Conservation (phyloP, 2,113 vertebrate species). For the Steatornis caripensis region DNA sequence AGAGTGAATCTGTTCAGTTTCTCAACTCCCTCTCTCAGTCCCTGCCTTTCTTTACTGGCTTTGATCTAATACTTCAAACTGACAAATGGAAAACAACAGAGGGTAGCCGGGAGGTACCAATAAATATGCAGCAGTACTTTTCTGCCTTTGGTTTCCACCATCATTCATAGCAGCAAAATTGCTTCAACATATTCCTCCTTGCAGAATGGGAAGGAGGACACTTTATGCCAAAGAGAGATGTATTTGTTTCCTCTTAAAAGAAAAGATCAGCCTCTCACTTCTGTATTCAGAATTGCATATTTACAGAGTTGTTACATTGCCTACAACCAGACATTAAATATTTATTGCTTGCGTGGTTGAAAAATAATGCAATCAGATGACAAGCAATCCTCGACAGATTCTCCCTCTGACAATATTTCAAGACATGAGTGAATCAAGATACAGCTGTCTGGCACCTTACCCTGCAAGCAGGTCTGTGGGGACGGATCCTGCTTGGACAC, state of each 20-base stretch:
- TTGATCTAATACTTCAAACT: background rate
- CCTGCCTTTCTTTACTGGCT: background rate
- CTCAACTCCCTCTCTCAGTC: background rate
- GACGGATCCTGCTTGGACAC: background rate
- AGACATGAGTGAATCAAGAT: background rate
- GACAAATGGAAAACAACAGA: conserved; percentile 4
- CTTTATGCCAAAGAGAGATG: background rate
- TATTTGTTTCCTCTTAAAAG: conserved; percentile 25
- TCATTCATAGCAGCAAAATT: conserved; percentile 1
- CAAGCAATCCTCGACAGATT: conserved; percentile 19
- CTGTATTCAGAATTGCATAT: background rate
- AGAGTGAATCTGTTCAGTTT: background rate
- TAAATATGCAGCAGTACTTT: conserved; percentile 39
- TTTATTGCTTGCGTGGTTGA: conserved; percentile 43
- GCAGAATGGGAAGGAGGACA: background rate
- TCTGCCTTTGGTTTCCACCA: conserved; percentile 23
- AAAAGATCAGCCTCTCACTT: conserved; percentile 26
- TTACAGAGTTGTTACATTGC: conserved; percentile 34
- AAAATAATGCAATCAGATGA: conserved; percentile 43
- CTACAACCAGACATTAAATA: conserved; percentile 56
- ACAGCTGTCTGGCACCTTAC: background rate
- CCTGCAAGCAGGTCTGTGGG: background rate
- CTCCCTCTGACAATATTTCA: conserved; percentile 5
- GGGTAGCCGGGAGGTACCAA: background rate
- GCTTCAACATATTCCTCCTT: conserved; percentile 2